Evolutionary conservation across 2,113 vertebrate species (phyloP).

Genomic region (Mesembrinibis cayennensis): DNA sequence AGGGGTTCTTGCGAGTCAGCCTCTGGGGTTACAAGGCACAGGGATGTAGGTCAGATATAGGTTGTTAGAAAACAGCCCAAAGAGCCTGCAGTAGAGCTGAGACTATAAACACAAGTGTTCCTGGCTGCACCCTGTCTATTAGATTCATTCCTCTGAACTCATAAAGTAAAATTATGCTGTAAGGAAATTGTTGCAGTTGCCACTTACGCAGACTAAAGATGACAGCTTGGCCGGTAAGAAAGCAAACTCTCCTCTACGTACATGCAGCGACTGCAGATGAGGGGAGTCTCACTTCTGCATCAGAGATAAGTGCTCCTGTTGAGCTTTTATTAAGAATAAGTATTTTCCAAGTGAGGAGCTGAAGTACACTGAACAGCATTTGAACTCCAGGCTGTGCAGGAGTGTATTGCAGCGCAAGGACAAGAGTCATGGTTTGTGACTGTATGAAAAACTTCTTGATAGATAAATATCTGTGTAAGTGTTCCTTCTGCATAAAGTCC

Average conservation of each 20-base stretch:
- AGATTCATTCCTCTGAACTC: background rate
- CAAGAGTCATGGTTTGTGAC: background rate
- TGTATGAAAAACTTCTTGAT: background rate
- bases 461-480: background rate
- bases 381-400: background rate
- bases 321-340: background rate
- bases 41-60: background rate
- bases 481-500: conserved; percentile 57
- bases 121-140: background rate
- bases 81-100: background rate
- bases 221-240: background rate
- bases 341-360: background rate
- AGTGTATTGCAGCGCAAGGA: background rate
- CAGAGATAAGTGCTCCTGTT: background rate
- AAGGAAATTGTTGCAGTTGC: background rate
- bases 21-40: background rate
- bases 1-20: background rate
- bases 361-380: background rate
- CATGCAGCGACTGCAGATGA: background rate
- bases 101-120: background rate
- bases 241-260: background rate
- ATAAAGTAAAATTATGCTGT: background rate
- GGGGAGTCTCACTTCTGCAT: background rate
- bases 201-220: background rate
- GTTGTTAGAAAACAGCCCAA: background rate